Evolutionary conservation across 2,113 vertebrate genomes (phyloP).

Genomic region (Xyrauchen texanus): DNA sequence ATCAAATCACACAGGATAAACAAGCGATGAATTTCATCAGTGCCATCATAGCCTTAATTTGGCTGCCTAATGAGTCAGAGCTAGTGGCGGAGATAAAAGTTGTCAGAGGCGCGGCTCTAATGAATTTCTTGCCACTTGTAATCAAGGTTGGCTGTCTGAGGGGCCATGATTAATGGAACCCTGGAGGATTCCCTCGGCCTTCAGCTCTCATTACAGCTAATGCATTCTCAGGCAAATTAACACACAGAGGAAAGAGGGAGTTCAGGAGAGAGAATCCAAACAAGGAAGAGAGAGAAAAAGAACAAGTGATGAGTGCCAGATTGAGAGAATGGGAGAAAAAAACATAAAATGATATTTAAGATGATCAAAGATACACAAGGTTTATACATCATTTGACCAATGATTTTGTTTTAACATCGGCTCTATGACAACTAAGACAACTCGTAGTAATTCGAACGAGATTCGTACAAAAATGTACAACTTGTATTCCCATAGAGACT

Average conservation of each 20-base stretch:
- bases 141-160: slow-evolving; percentile 96
- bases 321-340: slow-evolving; percentile 55
- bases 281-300: slow-evolving; percentile 58
- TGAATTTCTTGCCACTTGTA: slow-evolving; percentile 99
- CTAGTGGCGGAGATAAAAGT: slow-evolving; percentile 93
- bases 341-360: slow-evolving; percentile 52
- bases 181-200: slow-evolving; percentile 92
- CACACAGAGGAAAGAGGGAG: slow-evolving; percentile 48
- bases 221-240: slow-evolving; percentile 88
- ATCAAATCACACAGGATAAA: slow-evolving; percentile 96
- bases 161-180: slow-evolving; percentile 92
- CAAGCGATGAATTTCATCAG: slow-evolving; percentile 96
- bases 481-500: too few species aligned
- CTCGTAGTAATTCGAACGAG: too few species aligned
- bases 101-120: slow-evolving; percentile 93
- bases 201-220: slow-evolving; percentile 92
- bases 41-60: slow-evolving; percentile 96
- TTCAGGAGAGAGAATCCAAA: slow-evolving; percentile 48
- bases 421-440: too few species aligned
- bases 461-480: too few species aligned
- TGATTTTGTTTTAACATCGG: too few species aligned
- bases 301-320: slow-evolving; percentile 38
- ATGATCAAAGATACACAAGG: too few species aligned
- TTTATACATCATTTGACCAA: too few species aligned
- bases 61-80: slow-evolving; percentile 96